Evolutionary conservation across 2,888 invertebrate genomes (phyloP).

Genomic region (Hermaeophaga mercurialis): DNA sequence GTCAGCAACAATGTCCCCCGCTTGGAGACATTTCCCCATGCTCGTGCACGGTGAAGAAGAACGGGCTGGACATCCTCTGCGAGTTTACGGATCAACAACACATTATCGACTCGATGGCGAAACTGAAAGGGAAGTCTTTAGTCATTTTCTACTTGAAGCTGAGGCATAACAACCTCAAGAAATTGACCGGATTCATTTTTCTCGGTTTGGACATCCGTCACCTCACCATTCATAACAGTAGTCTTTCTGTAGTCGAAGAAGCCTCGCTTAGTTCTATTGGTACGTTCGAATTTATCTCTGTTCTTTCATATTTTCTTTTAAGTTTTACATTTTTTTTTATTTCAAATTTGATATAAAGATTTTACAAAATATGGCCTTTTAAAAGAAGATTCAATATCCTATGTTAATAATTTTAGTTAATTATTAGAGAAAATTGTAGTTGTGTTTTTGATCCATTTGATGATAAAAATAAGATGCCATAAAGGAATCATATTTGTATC

Average conservation of each 20-base stretch:
- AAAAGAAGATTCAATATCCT: too few relatives aligned
- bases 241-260: slow-evolving; percentile 84
- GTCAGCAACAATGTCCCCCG: slow-evolving; percentile 74
- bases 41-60: slow-evolving; percentile 83
- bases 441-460: too few relatives aligned
- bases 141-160: slow-evolving; percentile 88
- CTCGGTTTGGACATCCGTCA: slow-evolving; percentile 87
- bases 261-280: slow-evolving; percentile 86
- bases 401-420: too few relatives aligned
- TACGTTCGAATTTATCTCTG: too few relatives aligned
- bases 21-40: slow-evolving; percentile 79
- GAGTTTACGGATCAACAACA: slow-evolving; percentile 83
- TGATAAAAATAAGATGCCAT: too few relatives aligned
- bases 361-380: too few relatives aligned
- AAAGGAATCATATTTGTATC: too few relatives aligned
- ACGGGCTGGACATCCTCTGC: slow-evolving; percentile 86
- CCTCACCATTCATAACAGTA: slow-evolving; percentile 87
- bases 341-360: too few relatives aligned
- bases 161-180: slow-evolving; percentile 83
- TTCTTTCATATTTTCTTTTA: too few relatives aligned
- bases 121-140: slow-evolving; percentile 77
- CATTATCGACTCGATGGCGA: slow-evolving; percentile 80
- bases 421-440: too few relatives aligned
- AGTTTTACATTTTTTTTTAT: too few relatives aligned
- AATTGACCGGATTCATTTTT: slow-evolving; percentile 85